Evolutionary conservation across 1,140 invertebrate species (phyloP).

Genomic region (Drosophila sechellia): DNA sequence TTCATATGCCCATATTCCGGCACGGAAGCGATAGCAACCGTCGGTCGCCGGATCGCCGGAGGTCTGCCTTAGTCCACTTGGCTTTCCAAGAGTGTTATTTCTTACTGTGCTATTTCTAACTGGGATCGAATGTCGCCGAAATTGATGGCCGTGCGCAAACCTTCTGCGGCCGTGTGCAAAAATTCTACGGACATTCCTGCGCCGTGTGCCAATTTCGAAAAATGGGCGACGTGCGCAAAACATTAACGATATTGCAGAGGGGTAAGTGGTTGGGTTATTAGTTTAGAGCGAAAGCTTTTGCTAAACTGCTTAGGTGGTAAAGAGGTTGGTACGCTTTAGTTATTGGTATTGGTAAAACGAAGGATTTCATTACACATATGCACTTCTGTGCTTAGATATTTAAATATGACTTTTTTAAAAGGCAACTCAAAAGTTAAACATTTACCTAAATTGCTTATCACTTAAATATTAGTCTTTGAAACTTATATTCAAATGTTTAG

Average conservation of each 20-base stretch:
- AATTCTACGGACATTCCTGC: conserved; percentile 63
- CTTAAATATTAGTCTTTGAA: too few species aligned
- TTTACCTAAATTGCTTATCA: too few species aligned
- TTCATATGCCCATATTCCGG: conserved; percentile 3
- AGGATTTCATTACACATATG: background rate
- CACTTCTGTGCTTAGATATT: too few species aligned
- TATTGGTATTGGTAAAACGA: background rate
- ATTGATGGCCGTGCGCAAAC: conserved; percentile 63
- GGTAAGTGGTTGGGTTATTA: conserved; percentile 53
- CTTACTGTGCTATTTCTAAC: conserved; percentile 75
- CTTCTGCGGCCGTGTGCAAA: conserved; percentile 65
- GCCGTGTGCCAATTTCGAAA: conserved; percentile 69
- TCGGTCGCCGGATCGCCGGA: conserved; percentile 29
- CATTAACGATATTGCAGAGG: conserved; percentile 53
- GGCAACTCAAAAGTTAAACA: too few species aligned
- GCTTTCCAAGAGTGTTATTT: conserved; percentile 69
- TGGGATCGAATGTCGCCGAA: conserved; percentile 34
- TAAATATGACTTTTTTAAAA: too few species aligned
- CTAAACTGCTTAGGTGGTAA: background rate
- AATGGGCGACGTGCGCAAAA: conserved; percentile 60
- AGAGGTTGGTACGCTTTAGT: background rate
- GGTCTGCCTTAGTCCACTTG: conserved; percentile 65
- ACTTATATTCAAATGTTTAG: background rate
- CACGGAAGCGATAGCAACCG: conserved; percentile 61
- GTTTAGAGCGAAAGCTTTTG: conserved; percentile 44